Conservation (phyloP, 2,797 vertebrate genomes). For the Meda fulgida region DNA sequence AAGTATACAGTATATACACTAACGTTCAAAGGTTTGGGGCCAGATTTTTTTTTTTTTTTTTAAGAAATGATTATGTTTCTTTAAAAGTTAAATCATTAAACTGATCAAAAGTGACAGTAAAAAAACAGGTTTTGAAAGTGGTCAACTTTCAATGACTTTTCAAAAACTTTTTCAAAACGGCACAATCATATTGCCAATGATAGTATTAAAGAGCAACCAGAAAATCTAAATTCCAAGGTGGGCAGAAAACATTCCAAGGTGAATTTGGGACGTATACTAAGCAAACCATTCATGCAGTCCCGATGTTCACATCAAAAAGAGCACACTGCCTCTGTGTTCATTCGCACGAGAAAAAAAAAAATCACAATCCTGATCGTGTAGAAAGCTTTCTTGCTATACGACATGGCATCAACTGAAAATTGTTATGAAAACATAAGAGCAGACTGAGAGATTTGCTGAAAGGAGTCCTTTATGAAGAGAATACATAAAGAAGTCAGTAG, state of each 20-base stretch:
- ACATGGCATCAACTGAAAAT: conserved; percentile 32
- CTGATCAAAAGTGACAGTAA: not conserved
- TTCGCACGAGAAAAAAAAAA: not conserved
- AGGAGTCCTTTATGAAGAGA: conserved; percentile 33
- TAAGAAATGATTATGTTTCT: not conserved
- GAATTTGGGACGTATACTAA: not conserved
- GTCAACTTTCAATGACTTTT: not conserved
- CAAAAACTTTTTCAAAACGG: not conserved
- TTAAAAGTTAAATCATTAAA: not conserved
- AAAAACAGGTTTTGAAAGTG: too few relatives aligned
- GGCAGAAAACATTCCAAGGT: not conserved
- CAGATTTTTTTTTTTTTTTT: too few relatives aligned
- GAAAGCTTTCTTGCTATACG: conserved; percentile 2
- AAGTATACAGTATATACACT: not conserved
- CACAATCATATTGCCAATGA: not conserved
- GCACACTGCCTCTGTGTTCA: conserved; percentile 1
- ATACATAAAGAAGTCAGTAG: conserved; percentile 34
- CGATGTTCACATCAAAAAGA: not conserved
- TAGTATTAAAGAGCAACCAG: not conserved
- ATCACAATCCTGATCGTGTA: not conserved
- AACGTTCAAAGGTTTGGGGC: not conserved
- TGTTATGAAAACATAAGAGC: conserved; percentile 49
- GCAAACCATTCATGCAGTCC: not conserved
- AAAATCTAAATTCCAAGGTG: not conserved
- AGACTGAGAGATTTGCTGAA: conserved; percentile 43